phyloP scores from a whole-genome alignment of 2,797 vertebrate species.

The Etheostoma nigrum region DNA sequence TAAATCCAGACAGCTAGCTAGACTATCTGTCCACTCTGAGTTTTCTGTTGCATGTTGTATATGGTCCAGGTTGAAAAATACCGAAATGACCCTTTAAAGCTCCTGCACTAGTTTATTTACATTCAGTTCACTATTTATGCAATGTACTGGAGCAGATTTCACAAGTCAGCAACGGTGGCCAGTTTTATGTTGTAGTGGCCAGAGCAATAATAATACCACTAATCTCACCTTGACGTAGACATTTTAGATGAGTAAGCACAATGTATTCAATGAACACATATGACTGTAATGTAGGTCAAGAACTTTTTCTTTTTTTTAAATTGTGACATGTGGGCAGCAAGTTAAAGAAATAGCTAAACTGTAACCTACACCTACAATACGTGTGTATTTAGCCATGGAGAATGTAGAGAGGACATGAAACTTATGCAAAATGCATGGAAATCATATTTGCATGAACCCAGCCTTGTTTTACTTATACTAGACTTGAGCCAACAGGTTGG shows the following conservation, averaged over 20 bases:
- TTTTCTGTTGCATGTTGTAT: no score
- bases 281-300: constrained; percentile 22
- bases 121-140: constrained; percentile 67
- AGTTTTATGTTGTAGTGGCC: constrained; percentile 55
- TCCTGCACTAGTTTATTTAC: constrained; percentile 70
- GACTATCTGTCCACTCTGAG: no score
- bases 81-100: no score
- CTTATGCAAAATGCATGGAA: constrained; percentile 67
- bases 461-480: constrained; percentile 36
- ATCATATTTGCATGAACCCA: constrained; percentile 65
- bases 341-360: constrained; percentile 26
- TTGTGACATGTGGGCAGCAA: constrained; percentile 26
- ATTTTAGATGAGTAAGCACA: constrained; percentile 67
- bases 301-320: constrained; percentile 22
- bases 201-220: constrained; percentile 76
- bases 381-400: constrained; percentile 37
- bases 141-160: constrained; percentile 55
- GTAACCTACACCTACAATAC: constrained; percentile 16
- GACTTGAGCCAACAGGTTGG: constrained; percentile 16
- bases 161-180: constrained; percentile 27
- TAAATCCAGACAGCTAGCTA: no score
- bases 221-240: constrained; percentile 41
- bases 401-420: constrained; percentile 56
- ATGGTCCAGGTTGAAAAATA: no score
- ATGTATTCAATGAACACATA: constrained; percentile 55